phyloP scores from a whole-genome alignment of 2,888 invertebrate genomes.

The Liposcelis brunnea region DNA sequence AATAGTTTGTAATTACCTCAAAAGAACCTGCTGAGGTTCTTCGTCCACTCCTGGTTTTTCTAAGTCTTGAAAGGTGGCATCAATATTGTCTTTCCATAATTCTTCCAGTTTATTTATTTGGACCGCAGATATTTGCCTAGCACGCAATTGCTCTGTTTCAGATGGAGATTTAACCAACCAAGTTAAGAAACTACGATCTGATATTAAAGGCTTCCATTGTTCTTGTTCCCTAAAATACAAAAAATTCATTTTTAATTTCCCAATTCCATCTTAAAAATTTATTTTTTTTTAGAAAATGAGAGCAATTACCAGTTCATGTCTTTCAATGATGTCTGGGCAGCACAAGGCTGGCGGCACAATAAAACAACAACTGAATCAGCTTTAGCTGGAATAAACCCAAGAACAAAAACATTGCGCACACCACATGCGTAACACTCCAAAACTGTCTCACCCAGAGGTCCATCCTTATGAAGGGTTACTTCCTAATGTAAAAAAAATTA shows the following conservation, averaged over 20 bases:
- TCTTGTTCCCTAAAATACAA: conserved; percentile 60
- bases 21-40: conserved; percentile 78
- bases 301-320: conserved; percentile 82
- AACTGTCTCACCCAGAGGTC: conserved; percentile 92
- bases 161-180: conserved; percentile 98
- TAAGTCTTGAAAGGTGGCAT: conserved; percentile 93
- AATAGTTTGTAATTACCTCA: conserved; percentile 18
- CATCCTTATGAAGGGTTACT: conserved; percentile 92
- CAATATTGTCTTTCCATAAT: conserved; percentile 95
- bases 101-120: conserved; percentile 98
- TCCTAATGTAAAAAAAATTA: conserved; percentile 33
- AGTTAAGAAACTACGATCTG: conserved; percentile 85
- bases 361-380: conserved; percentile 96
- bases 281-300: neutral
- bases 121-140: conserved; percentile 90
- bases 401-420: conserved; percentile 91
- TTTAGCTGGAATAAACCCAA: conserved; percentile 98
- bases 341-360: conserved; percentile 94
- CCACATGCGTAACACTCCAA: conserved; percentile 98
- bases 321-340: conserved; percentile 89
- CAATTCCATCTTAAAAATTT: neutral
- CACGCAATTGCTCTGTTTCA: conserved; percentile 88
- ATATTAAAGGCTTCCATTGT: conserved; percentile 96
- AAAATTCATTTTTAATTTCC: conserved; percentile 1
- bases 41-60: conserved; percentile 97